A percentile compares a stretch with the other conserved stretches of the same genome.
These are phyloP conservation scores for Hipparchia semele DNA, from an alignment of 2,888 invertebrate genomes.

Conservation along the genomic window DNA sequence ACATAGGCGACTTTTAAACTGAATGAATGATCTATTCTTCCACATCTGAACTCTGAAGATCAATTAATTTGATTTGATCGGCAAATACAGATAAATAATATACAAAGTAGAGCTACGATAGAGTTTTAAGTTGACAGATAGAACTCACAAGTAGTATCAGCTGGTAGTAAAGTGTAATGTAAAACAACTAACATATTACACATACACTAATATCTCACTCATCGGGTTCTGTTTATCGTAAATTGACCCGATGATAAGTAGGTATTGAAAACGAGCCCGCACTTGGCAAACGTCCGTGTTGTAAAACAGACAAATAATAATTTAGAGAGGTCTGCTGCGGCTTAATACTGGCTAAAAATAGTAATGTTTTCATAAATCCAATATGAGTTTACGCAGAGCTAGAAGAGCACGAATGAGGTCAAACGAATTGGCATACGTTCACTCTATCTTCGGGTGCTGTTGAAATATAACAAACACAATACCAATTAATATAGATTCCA, in stretches of 20 bases:
- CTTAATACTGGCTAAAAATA: conserved; percentile 72
- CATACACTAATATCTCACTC: conserved; percentile 33
- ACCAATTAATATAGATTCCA: conserved; percentile 56
- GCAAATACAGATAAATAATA: neutral
- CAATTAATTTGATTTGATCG: too few species aligned
- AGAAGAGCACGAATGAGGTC: conserved; percentile 71
- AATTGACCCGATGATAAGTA: conserved; percentile 53
- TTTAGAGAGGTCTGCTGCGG: conserved; percentile 61
- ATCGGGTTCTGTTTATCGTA: conserved; percentile 56
- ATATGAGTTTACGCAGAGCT: conserved; percentile 77
- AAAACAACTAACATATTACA: conserved; percentile 7
- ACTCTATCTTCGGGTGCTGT: conserved; percentile 50
- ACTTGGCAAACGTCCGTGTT: conserved; percentile 70
- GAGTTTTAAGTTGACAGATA: neutral
- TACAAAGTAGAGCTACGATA: neutral
- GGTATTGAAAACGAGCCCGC: conserved; percentile 62
- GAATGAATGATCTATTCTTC: neutral
- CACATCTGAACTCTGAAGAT: too few species aligned
- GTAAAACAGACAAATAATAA: conserved; percentile 74
- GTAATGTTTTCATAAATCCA: conserved; percentile 75
- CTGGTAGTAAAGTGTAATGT: neutral
- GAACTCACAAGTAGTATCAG: neutral
- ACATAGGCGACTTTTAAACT: neutral
- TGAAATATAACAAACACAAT: conserved; percentile 56
- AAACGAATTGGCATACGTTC: conserved; percentile 75